Evolutionary conservation across 2,113 vertebrate species (phyloP), one percentile per base, ranked within the genome.

Genomic region (Murina feae): DNA sequence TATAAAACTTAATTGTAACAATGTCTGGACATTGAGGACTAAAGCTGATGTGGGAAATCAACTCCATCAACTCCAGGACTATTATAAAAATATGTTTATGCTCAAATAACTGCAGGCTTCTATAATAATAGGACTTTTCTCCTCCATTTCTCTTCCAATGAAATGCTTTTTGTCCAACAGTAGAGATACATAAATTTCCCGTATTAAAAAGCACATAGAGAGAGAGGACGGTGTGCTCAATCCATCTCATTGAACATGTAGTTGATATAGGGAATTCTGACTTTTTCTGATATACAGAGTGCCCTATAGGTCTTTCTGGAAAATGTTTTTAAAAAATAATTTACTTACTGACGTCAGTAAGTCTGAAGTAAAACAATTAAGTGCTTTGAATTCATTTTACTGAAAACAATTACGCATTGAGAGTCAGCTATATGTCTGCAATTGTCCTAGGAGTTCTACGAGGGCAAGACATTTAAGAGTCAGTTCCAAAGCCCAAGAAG

Each of bases 261-360:
- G 11, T 60, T 5, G 16, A 60, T 78, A 82, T 65, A 86, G 25
- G 30, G 44, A 78, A 49, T 28, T n/a, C 23, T 55, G 53, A 37
- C 39, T 76, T 44, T 85, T 84, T 84, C 5, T 75, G 37, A 37
- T 65, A 69, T 12, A 55, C 2, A 58, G 37, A 80, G 14, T 96
- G 79, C 51, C 58, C 39, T 17, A 13, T 32, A 89, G 89, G 89
- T 93, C 91, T 65, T 85, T 84, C 89, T 44, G 12, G 25, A 66
- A 89, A 89, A 91, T 66, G 21, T 23, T 47, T 42, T 90, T 89
- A 58, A 88, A 95, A 95, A 96, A 90, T 96, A 88, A 92, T 92
- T 93, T 76, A 37, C 66, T 88, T 74, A 90, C 75, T 97, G 95
- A 97, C 81, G 78, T 97, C 97, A 97, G 76, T 37, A 82, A 92